A percentile compares a stretch with the other conserved stretches of the same genome.
These are phyloP conservation scores for Clarias fuscus DNA, from an alignment of 2,797 vertebrate species.

Conservation along the genomic window DNA sequence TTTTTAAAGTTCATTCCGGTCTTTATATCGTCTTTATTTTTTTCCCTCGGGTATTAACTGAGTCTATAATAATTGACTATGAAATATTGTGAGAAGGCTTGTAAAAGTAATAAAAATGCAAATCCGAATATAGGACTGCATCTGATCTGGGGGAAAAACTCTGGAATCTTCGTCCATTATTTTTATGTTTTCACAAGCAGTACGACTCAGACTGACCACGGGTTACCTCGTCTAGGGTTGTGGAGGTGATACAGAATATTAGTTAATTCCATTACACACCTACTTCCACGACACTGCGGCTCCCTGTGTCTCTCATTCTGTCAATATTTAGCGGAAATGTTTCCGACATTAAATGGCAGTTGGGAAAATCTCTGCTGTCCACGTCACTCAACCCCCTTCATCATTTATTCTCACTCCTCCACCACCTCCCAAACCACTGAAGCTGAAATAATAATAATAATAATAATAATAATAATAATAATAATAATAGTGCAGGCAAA, in stretches of 20 bases:
- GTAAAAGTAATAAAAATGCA: too few relatives aligned
- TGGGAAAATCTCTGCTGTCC: conserved; percentile 65
- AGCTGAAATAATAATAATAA: neutral
- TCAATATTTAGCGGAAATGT: conserved; percentile 71
- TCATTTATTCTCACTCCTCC: neutral
- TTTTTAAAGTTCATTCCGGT: neutral
- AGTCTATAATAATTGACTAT: neutral
- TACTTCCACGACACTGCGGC: conserved; percentile 41
- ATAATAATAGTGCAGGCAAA: neutral
- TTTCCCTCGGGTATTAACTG: neutral
- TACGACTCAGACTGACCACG: conserved; percentile 1
- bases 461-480: conserved; percentile 5
- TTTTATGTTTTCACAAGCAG: conserved; percentile 32
- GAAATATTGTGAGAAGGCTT: neutral
- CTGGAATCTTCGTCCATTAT: neutral
- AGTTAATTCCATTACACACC: conserved; percentile 60
- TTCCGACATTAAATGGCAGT: conserved; percentile 74
- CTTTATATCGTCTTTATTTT: neutral
- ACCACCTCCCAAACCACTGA: conserved; percentile 17
- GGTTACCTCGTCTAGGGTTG: conserved; percentile 4
- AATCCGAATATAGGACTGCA: neutral
- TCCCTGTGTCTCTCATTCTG: conserved; percentile 58
- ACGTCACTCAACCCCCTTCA: conserved; percentile 53
- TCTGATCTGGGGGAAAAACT: neutral
- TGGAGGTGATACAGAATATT: conserved; percentile 10